Evolutionary conservation across 2,888 invertebrate species (phyloP).

Genomic region (Rhagophthalmus giganteus): DNA sequence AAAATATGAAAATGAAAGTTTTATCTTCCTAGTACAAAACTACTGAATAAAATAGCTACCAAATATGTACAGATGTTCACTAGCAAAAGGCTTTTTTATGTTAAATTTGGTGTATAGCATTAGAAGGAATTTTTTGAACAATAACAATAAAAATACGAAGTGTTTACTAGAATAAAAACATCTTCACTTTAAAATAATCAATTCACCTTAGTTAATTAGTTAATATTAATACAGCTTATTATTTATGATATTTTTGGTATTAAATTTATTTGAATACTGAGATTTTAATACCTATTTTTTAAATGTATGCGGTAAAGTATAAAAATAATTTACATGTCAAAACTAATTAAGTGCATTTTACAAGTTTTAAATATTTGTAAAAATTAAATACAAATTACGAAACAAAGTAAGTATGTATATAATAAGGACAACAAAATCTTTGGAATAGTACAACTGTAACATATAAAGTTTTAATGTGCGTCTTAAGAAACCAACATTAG

Average conservation of each 20-base stretch:
- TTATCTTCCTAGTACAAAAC: neutral
- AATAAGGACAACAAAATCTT: neutral
- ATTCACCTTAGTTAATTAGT: too few relatives aligned
- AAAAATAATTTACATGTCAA: neutral
- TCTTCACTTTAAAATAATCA: too few relatives aligned
- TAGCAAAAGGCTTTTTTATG: neutral
- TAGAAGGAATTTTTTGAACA: too few relatives aligned
- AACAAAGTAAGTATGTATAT: neutral
- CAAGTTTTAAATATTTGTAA: neutral
- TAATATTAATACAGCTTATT: too few relatives aligned
- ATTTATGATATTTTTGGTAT: constrained; percentile 6
- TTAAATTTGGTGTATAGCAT: too few relatives aligned
- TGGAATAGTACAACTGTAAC: too few relatives aligned
- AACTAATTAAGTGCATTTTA: too few relatives aligned
- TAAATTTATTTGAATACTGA: constrained; percentile 7
- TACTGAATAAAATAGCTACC: neutral
- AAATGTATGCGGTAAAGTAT: neutral
- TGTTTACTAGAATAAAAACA: too few relatives aligned
- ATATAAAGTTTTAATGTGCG: too few relatives aligned
- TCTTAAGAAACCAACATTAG: too few relatives aligned
- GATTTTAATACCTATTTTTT: constrained; percentile 5
- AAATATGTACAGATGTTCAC: neutral
- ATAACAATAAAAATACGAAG: too few relatives aligned
- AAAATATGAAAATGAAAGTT: neutral
- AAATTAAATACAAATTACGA: neutral